Conservation (phyloP, 2,888 invertebrate species). For the Pollenia griseotomentosa region DNA sequence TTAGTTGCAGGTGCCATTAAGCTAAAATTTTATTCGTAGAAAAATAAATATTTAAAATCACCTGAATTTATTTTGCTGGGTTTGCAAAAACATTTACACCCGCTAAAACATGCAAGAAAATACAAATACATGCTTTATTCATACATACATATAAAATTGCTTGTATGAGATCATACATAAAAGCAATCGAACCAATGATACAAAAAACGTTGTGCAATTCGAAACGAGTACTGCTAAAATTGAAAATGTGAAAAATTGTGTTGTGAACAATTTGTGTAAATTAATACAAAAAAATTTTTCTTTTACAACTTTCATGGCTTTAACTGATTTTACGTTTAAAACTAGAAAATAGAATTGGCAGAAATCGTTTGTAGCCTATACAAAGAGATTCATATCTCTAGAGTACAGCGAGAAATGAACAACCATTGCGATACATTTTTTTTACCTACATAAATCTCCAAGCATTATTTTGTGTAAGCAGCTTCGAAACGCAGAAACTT, state of each 20-base stretch:
- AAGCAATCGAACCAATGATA: constrained; percentile 28
- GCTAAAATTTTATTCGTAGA: no score
- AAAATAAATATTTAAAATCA: no score
- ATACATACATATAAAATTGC: neutral
- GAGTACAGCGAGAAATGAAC: no score
- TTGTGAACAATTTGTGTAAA: constrained; percentile 46
- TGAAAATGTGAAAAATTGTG: constrained; percentile 45
- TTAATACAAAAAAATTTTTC: constrained; percentile 2
- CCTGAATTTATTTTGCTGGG: neutral
- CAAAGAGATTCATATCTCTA: no score
- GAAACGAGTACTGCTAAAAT: constrained; percentile 27
- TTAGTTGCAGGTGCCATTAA: no score
- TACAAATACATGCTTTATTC: neutral
- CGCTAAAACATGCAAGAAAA: neutral
- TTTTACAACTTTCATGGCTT: neutral
- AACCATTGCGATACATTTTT: no score
- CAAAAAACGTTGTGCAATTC: neutral
- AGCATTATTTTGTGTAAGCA: no score
- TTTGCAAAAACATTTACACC: neutral
- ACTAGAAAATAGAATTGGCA: no score
- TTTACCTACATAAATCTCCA: no score
- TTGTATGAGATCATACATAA: constrained; percentile 30
- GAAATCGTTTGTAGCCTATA: no score
- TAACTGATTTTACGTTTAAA: neutral
- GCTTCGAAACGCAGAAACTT: no score